Percentiles rank a stretch among this genome's conserved stretches.
phyloP scores from a whole-genome alignment of 1,140 invertebrate species.

The Musca vetustissima region DNA sequence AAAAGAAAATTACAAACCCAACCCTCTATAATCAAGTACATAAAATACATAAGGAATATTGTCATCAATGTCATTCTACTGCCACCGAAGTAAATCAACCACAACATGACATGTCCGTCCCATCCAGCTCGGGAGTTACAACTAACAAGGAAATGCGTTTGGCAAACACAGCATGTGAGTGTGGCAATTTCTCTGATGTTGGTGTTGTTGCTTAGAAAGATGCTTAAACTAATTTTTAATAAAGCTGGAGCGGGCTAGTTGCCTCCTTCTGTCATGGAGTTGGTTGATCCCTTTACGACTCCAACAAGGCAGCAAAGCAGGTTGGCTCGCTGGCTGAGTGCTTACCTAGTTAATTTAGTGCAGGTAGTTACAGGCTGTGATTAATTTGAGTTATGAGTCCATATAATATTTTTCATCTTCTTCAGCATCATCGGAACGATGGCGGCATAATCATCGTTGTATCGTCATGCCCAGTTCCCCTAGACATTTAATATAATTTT shows the following conservation, averaged over 20 bases:
- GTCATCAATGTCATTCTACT: too few relatives aligned
- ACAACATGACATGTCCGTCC: too few relatives aligned
- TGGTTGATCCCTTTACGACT: not conserved
- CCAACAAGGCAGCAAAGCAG: too few relatives aligned
- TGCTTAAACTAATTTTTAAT: constrained; percentile 8
- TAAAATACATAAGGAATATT: too few relatives aligned
- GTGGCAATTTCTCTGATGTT: not conserved
- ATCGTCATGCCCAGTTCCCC: not conserved
- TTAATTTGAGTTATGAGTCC: constrained; percentile 30
- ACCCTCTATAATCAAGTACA: too few relatives aligned
- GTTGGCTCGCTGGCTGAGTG: not conserved
- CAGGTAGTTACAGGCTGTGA: constrained; percentile 26
- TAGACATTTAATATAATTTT: constrained; percentile 21
- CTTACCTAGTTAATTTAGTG: constrained; percentile 22
- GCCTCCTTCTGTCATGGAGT: too few relatives aligned
- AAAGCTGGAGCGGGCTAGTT: not conserved
- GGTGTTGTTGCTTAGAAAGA: constrained; percentile 6
- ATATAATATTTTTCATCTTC: not conserved
- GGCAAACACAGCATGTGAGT: constrained; percentile 6
- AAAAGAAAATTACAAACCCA: too few relatives aligned
- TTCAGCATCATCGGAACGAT: not conserved
- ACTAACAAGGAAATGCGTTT: constrained; percentile 1
- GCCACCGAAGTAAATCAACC: too few relatives aligned
- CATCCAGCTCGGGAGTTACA: not conserved
- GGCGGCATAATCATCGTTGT: not conserved